These are phyloP conservation scores for Tetanocera ferruginea DNA, from an alignment of 2,888 invertebrate genomes.

Conservation along the genomic window DNA sequence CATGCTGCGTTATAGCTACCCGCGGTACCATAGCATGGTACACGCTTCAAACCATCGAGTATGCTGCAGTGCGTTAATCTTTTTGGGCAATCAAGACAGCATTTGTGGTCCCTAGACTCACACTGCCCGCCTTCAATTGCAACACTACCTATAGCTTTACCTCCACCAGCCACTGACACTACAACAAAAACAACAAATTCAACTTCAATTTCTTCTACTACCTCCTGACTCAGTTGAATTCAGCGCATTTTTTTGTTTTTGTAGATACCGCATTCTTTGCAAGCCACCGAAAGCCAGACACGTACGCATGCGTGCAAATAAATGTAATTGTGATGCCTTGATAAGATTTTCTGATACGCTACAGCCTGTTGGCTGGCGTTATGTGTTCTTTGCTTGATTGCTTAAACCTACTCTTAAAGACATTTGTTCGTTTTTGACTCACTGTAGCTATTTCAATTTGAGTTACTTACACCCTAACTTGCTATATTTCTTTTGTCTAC, in stretches of 20 bases:
- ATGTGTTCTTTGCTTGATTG: too few species aligned
- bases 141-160: neutral
- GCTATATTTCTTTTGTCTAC: too few species aligned
- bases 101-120: neutral
- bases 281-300: constrained; percentile 3
- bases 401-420: too few species aligned
- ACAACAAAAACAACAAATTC: too few species aligned
- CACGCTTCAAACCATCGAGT: neutral
- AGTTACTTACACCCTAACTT: too few species aligned
- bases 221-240: neutral
- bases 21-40: neutral
- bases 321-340: constrained; percentile 34
- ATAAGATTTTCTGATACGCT: constrained; percentile 13
- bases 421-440: too few species aligned
- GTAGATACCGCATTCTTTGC: neutral
- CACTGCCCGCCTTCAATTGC: neutral
- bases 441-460: too few species aligned
- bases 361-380: too few species aligned
- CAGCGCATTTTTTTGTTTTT: constrained; percentile 4
- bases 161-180: too few species aligned
- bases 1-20: neutral
- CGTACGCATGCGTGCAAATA: constrained; percentile 38
- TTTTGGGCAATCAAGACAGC: neutral
- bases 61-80: neutral
- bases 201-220: neutral